Base-by-base conservation (phyloP, 1,140 invertebrate genomes). In the Drosophila subpulchrella region DNA sequence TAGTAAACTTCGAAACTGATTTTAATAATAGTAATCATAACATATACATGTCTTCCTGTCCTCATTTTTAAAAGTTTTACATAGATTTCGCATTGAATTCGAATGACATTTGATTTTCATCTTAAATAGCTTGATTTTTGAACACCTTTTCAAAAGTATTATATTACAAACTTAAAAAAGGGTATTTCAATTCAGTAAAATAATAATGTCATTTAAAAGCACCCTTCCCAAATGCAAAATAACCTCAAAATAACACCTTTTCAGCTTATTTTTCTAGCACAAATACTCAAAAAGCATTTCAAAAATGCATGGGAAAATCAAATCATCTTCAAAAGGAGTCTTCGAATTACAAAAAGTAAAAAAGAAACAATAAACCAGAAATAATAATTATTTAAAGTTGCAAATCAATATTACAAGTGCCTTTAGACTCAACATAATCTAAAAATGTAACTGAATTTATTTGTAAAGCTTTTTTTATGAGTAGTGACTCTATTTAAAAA, bases 231-330 rank as follows among this genome's bases (percentile, higher is more conserved):
- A 20, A 12, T 20, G 1, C 4, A 8, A 42, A 4, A 7, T 20
- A 4, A 2, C 11, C 20, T 20, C 20, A 20, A 46, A 44, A 13
- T 20, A 44, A 27, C 27, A 8, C 8, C 6, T 46, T 24, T 41
- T 2, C 11, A 12, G 5, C 24, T 2, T 10, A 12, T 27, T 27
- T 27, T 13, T 5, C 11, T 47, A 47, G 44, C 44, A 27, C 44
- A 47, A 47, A 47, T 47, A 47, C 44, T 27, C 20, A 47, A 24
- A 42, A 3, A 42, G 41, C 41, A 42, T 42, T 42, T 42, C 8
- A 17, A 17, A 30, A 30, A 30, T 30, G 30, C 30, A 6, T 30
- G 30, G 30, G 7, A 6, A 32, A 7, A 32, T 32, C 30, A 32
- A 34, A 34, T 34, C 32, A 34, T 34, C 32, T 34, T 34, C 7